phyloP scores from a whole-genome alignment of 1,140 invertebrate genomes.

The Leguminivora glycinivorella region DNA sequence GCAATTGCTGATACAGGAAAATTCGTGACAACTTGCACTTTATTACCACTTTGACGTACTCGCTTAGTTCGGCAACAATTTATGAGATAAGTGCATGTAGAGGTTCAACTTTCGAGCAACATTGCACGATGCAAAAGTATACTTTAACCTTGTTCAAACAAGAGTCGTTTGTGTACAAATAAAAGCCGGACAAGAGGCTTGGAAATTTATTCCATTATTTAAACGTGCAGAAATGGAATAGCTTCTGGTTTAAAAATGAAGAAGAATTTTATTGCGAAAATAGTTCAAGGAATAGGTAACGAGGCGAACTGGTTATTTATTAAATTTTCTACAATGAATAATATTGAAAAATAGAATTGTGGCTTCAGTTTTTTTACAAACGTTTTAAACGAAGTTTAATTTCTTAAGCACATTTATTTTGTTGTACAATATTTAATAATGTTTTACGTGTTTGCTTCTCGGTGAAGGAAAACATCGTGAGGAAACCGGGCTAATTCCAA shows the following conservation, averaged over 20 bases:
- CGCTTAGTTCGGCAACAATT: slow-evolving; percentile 1
- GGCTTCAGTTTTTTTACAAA: too few relatives aligned
- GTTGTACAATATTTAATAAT: too few relatives aligned
- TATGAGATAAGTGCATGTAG: slow-evolving; percentile 2
- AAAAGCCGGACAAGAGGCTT: neutral
- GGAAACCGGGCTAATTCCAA: too few relatives aligned
- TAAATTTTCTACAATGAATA: too few relatives aligned
- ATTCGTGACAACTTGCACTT: neutral
- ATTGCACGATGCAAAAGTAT: neutral
- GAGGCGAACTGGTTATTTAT: too few relatives aligned
- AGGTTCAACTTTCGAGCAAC: neutral
- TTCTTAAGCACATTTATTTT: too few relatives aligned
- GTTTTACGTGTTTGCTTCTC: too few relatives aligned
- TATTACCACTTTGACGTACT: neutral
- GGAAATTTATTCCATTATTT: neutral
- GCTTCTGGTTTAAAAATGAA: neutral
- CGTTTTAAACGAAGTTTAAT: too few relatives aligned
- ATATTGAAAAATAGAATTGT: too few relatives aligned
- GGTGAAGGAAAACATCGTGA: too few relatives aligned
- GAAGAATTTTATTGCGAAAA: neutral
- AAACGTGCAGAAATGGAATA: neutral
- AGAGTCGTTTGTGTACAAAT: neutral
- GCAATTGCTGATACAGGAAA: neutral
- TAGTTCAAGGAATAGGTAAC: too few relatives aligned
- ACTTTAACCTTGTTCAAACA: neutral